These are phyloP conservation scores for Zelostemma sp. DNA, from an alignment of 1,140 invertebrate species.

Conservation along the genomic window DNA sequence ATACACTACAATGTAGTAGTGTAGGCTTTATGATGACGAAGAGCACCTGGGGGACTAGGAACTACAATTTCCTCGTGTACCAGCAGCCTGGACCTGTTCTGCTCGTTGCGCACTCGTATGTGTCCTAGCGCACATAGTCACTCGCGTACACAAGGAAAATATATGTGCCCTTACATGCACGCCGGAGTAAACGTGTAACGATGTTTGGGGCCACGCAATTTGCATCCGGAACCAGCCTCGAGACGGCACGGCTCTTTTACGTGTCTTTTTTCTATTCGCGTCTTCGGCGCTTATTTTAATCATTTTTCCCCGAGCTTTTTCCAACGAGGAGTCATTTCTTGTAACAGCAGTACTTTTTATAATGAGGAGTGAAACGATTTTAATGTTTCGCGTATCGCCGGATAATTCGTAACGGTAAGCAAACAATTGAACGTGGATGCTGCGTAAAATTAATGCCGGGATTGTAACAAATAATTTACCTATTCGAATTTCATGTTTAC, in stretches of 20 bases:
- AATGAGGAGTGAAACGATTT: too few species aligned
- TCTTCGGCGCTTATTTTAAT: conserved; percentile 1
- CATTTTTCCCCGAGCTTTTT: background rate
- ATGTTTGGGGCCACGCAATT: conserved; percentile 56
- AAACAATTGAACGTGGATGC: too few species aligned
- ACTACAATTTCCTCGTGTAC: conserved; percentile 64
- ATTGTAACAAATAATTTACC: too few species aligned
- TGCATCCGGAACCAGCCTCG: conserved; percentile 50
- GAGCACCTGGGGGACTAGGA: conserved; percentile 66
- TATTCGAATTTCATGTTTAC: too few species aligned
- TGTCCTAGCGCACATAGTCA: conserved; percentile 8
- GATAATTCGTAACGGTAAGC: too few species aligned
- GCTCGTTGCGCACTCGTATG: conserved; percentile 23
- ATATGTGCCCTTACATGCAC: conserved; percentile 19
- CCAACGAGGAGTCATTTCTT: too few species aligned
- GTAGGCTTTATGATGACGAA: conserved; percentile 71
- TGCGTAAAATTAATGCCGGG: too few species aligned
- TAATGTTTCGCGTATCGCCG: too few species aligned
- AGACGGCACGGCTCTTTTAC: conserved; percentile 33
- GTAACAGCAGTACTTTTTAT: too few species aligned
- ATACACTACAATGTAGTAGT: conserved; percentile 63
- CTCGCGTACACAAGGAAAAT: conserved; percentile 18
- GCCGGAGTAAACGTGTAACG: conserved; percentile 30
- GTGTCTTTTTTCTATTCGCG: conserved; percentile 3
- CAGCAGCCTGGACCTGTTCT: conserved; percentile 53